Evolutionary conservation across 2,888 invertebrate species (phyloP), one percentile per base, ranked within the genome.

Genomic region (Oxystoma pomonae): DNA sequence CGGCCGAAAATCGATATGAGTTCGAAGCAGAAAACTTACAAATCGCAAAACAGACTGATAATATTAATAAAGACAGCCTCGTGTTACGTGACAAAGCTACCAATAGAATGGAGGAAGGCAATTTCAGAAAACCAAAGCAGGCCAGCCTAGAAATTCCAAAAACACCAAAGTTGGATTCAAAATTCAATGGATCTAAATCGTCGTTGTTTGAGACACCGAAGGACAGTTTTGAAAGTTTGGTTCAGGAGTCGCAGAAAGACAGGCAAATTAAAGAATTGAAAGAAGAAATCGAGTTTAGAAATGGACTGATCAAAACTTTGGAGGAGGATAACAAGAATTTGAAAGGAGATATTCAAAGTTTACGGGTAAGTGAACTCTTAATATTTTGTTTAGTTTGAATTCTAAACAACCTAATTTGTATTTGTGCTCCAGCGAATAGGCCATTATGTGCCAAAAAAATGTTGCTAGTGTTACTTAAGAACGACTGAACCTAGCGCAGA

Each of bases 351-450:
- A 74, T 81, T 51, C 69, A 75, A 57, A 67, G 70, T 50, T 69
- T 80, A 7, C 79, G 76, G 77, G 81, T 81, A 73, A 75, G 79
- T 70, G n/a, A n/a, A n/a, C n/a, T n/a, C n/a, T n/a, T n/a, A n/a
- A n/a, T n/a, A n/a, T 22, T 56, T 61, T 65, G 60, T 60, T 56
- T 55, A 57, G 16, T 35, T 35, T 35, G n/a, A n/a, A n/a, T n/a
- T n/a, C n/a, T n/a, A n/a, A n/a, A n/a, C n/a, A n/a, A n/a, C n/a
- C n/a, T n/a, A n/a, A n/a, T n/a, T n/a, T n/a, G n/a, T n/a, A n/a
- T n/a, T n/a, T n/a, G n/a, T n/a, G n/a, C n/a, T n/a, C n/a, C n/a
- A n/a, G n/a, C n/a, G n/a, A n/a, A n/a, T n/a, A n/a, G n/a, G n/a
- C n/a, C n/a, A n/a, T n/a, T n/a, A n/a, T n/a, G n/a, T n/a, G n/a